phyloP scores from a whole-genome alignment of 1,140 invertebrate genomes.

The Elysia chlorotica region DNA sequence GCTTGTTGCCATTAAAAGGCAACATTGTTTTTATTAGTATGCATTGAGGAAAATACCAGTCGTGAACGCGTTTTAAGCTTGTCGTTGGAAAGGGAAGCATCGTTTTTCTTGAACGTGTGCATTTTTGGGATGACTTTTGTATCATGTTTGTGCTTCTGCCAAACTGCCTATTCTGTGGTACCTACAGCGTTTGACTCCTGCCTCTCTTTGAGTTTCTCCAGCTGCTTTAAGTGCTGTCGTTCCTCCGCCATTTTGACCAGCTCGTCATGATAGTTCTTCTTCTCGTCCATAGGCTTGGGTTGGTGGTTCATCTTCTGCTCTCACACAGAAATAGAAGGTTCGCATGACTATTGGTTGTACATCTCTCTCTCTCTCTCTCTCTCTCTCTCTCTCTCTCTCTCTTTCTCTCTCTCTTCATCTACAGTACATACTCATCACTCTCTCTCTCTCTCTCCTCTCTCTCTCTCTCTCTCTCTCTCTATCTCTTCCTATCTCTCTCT shows the following conservation, averaged over 20 bases:
- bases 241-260: constrained; percentile 33
- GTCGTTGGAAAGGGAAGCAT: no score
- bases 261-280: constrained; percentile 30
- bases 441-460: constrained; percentile 17
- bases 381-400: constrained; percentile 11
- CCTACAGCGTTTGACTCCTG: constrained; percentile 42
- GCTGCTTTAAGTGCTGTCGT: constrained; percentile 26
- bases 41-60: no score
- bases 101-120: no score
- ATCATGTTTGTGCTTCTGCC: no score
- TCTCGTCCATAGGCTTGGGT: constrained; percentile 13
- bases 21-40: no score
- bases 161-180: no score
- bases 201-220: constrained; percentile 40
- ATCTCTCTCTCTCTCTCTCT: constrained; percentile 2
- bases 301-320: constrained; percentile 42
- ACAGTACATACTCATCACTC: no score
- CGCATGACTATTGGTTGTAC: neutral
- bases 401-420: constrained; percentile 16
- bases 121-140: no score
- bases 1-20: no score
- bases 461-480: constrained; percentile 14
- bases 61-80: no score
- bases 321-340: neutral
- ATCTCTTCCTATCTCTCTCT: no score